These are phyloP conservation scores for Carapus acus DNA, from an alignment of 2,797 vertebrate species.

Conservation along the genomic window DNA sequence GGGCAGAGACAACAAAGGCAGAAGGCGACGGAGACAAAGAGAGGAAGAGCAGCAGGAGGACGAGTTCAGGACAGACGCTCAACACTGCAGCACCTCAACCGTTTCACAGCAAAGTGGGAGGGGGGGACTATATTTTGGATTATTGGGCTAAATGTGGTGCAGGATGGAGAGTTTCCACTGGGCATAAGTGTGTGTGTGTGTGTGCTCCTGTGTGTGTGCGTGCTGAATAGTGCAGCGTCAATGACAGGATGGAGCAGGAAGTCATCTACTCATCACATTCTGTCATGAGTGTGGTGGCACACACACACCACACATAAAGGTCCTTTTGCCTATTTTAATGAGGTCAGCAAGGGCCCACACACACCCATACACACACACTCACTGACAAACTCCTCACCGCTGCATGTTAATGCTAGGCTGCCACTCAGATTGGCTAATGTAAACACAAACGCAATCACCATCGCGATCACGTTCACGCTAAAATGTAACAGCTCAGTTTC, in stretches of 20 bases:
- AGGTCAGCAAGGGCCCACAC: constrained; percentile 9
- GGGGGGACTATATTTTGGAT: neutral
- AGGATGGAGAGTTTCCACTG: neutral
- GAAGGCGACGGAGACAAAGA: constrained; percentile 27
- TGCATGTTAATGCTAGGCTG: too few relatives aligned
- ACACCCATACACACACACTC: too few relatives aligned
- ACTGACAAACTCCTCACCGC: too few relatives aligned
- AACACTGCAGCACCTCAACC: constrained; percentile 14
- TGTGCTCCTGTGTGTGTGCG: constrained; percentile 6
- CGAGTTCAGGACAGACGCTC: constrained; percentile 19
- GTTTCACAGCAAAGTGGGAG: constrained; percentile 1
- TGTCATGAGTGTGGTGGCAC: too few relatives aligned
- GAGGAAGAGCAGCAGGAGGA: constrained; percentile 36
- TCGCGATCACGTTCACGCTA: too few relatives aligned
- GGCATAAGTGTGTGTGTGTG: constrained; percentile 1
- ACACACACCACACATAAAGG: neutral
- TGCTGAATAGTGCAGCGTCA: constrained; percentile 17
- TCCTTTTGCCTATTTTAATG: neutral
- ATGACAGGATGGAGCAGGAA: neutral
- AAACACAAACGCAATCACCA: too few relatives aligned
- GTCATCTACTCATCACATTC: neutral
- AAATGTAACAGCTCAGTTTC: too few relatives aligned
- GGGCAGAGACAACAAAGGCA: constrained; percentile 35
- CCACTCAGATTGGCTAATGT: too few relatives aligned
- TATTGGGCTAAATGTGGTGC: neutral